Percentiles rank a stretch among this genome's conserved stretches.
Evolutionary conservation across 2,888 invertebrate species (phyloP).

Genomic region (Neria commutata): DNA sequence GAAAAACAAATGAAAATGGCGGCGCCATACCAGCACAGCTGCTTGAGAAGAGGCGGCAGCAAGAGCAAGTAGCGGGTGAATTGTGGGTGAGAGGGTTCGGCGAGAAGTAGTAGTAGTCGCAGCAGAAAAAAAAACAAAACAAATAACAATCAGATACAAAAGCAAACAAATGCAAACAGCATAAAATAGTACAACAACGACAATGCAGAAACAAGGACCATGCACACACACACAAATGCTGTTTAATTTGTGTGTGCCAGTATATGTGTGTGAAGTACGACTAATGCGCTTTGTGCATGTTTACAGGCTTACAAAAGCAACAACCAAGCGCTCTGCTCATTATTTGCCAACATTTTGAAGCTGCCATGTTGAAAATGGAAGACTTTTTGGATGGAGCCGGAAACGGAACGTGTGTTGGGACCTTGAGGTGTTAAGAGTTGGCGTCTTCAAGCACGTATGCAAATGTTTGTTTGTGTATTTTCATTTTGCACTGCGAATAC

Average conservation of each 20-base stretch:
- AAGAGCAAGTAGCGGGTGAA: constrained; percentile 30
- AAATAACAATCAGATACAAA: constrained; percentile 8
- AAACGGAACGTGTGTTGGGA: no score
- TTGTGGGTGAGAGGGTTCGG: constrained; percentile 12
- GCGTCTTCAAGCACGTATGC: constrained; percentile 53
- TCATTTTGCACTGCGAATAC: no score
- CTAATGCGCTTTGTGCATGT: constrained; percentile 24
- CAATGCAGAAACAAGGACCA: constrained; percentile 16
- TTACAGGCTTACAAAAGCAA: constrained; percentile 23
- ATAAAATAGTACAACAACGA: constrained; percentile 26
- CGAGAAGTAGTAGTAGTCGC: constrained; percentile 1
- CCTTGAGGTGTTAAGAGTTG: constrained; percentile 23
- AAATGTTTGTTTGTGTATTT: constrained; percentile 54
- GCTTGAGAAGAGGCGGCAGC: constrained; percentile 30
- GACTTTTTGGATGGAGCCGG: no score
- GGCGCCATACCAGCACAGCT: constrained; percentile 8
- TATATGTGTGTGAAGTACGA: no score
- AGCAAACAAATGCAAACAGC: constrained; percentile 23
- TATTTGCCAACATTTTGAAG: no score
- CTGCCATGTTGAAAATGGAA: no score
- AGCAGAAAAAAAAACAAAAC: constrained; percentile 17
- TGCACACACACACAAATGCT: constrained; percentile 13
- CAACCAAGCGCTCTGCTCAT: no score
- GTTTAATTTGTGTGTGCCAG: no score
- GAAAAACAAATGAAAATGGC: constrained; percentile 18